Base-by-base conservation (phyloP, 2,888 invertebrate genomes). In the Lapara coniferarum region DNA sequence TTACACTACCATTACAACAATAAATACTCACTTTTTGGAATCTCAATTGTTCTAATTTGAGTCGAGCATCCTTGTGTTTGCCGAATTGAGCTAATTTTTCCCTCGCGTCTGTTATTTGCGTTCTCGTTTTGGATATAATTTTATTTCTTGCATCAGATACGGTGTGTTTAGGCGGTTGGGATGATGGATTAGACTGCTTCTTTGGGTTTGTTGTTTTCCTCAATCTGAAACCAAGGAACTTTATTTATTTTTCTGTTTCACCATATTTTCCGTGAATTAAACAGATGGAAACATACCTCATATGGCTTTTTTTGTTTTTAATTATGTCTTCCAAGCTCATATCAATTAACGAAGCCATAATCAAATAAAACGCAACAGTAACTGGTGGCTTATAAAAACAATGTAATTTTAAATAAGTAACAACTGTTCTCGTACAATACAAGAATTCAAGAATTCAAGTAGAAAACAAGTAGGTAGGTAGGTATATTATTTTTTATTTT, bases 41-140 rank as follows among this genome's bases (percentile, higher is more conserved):
- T 73, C 96, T 91, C 66, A 97, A 89, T 81, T 96, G 95, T 69
- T 96, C 95, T 67, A 97, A 86, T 84, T 96, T 96, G 67, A 95
- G 89, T 59, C 97, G 94, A 10, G 97, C 97, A 92, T 97, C 97
- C 73, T 95, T 96, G 69, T 95, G 95, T 81, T 96, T 96, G 0
- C 97, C 96, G 77, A 96, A 95, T 87, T 97, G 96, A 5, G 96
- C 95, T 68, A 98, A 90, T 79, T 97, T 96, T 77, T 98, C 97
- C 71, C 97, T 93, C 0, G 97, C 97, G 93, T 98, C 97, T 0
- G 95, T 95, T 44, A 97, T 95, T 80, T 96, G 96, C 66, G 94
- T 95, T 66, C 97, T 95, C 83, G 97, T 97, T 81, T 97, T 97
- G 66, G 96, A 95, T 75, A 97, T 96, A 56, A 97, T 96, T 88